phyloP scores from a whole-genome alignment of 1,140 invertebrate genomes.

The Heliconius eleuchia region DNA sequence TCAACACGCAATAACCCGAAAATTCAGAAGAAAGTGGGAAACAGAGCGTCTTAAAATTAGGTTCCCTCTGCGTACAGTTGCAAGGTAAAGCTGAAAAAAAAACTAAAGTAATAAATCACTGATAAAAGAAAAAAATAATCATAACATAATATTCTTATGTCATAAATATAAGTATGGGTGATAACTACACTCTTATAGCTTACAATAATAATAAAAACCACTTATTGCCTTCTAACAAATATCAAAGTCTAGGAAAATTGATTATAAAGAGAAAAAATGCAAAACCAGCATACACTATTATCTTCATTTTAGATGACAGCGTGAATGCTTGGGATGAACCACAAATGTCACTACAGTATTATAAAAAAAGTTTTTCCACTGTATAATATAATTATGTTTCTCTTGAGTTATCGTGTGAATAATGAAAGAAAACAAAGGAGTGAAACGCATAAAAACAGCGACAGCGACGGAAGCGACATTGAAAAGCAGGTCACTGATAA shows the following conservation, averaged over 20 bases:
- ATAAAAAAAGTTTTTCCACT: neutral
- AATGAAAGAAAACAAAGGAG: slow-evolving; percentile 32
- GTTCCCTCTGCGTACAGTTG: neutral
- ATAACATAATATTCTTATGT: no score
- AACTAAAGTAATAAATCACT: no score
- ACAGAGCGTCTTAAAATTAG: neutral
- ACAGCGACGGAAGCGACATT: slow-evolving; percentile 37
- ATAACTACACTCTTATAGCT: no score
- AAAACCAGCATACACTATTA: neutral
- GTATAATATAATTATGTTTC: neutral
- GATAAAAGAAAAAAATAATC: no score
- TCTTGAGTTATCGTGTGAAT: slow-evolving; percentile 25
- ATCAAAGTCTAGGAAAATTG: no score
- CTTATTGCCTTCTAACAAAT: no score
- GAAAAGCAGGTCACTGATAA: slow-evolving; percentile 39
- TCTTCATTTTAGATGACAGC: neutral
- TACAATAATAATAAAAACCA: no score
- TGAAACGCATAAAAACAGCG: slow-evolving; percentile 24
- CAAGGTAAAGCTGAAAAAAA: neutral
- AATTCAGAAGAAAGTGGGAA: neutral
- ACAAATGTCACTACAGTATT: neutral
- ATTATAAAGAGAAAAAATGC: no score
- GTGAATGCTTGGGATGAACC: neutral
- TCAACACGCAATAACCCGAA: neutral
- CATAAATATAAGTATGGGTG: no score